These are phyloP conservation scores for Equus przewalskii DNA, from an alignment of 2,113 vertebrate genomes.

Conservation along the genomic window DNA sequence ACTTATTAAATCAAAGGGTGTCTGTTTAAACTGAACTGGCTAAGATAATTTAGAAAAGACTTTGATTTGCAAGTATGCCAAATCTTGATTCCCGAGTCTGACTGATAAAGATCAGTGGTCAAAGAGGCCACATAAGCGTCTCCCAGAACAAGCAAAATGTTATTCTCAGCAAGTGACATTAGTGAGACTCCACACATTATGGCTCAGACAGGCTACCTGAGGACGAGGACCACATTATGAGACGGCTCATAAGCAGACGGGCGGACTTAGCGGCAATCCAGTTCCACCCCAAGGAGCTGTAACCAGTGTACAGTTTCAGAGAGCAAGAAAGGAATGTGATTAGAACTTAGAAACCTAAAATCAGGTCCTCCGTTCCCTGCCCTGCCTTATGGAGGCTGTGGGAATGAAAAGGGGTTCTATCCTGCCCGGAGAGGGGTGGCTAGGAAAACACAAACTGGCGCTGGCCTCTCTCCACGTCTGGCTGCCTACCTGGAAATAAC, in stretches of 20 bases:
- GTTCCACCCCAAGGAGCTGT: not conserved
- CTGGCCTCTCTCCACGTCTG: not conserved
- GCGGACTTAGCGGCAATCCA: accelerated
- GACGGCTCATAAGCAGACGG: not conserved
- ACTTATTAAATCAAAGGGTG: not conserved
- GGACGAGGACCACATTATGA: accelerated
- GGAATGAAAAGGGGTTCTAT: not conserved
- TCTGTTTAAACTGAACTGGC: not conserved
- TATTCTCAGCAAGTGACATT: not conserved
- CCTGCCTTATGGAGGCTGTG: not conserved
- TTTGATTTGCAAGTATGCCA: not conserved
- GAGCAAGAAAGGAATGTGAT: not conserved
- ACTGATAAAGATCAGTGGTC: not conserved
- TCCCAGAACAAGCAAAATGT: not conserved
- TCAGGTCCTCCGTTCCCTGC: not conserved
- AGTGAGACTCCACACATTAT: not conserved
- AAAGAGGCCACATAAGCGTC: not conserved
- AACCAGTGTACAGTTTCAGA: not conserved
- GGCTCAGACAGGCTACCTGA: not conserved
- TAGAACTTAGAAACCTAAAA: not conserved
- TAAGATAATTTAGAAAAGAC: conserved; percentile 5
- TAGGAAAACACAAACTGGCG: not conserved
- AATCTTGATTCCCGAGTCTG: not conserved
- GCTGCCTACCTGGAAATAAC: not conserved
- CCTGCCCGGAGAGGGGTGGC: not conserved